These are phyloP conservation scores for Ariopsis seemanni DNA, from an alignment of 2,113 vertebrate genomes.

Conservation along the genomic window DNA sequence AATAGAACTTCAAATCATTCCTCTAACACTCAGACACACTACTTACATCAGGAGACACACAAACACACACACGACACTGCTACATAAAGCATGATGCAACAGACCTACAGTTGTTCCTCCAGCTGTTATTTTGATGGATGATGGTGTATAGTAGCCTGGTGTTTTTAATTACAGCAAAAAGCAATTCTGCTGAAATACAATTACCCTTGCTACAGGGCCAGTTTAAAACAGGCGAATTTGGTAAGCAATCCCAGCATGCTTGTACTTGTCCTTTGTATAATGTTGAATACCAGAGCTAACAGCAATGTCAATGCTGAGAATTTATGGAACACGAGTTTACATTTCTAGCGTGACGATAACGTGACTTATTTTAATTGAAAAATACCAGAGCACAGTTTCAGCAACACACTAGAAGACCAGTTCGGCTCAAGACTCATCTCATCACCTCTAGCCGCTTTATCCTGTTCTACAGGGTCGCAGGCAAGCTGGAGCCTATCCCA, in stretches of 20 bases:
- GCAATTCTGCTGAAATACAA: slow-evolving; percentile 13
- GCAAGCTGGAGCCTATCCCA: too few species aligned
- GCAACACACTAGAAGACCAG: not conserved
- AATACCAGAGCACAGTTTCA: not conserved
- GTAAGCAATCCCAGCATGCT: not conserved
- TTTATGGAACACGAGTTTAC: slow-evolving; percentile 6
- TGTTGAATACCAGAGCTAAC: not conserved
- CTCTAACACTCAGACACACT: not conserved
- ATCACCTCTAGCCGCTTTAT: too few species aligned
- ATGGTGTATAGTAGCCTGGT: not conserved
- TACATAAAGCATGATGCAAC: not conserved
- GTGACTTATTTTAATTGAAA: not conserved
- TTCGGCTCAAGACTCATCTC: too few species aligned
- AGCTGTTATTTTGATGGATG: slow-evolving; percentile 17
- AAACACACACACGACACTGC: not conserved
- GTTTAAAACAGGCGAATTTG: slow-evolving; percentile 7
- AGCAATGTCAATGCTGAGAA: not conserved
- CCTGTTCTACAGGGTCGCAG: too few species aligned
- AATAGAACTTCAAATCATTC: slow-evolving; percentile 42
- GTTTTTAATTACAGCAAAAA: slow-evolving; percentile 35
- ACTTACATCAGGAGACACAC: slow-evolving; percentile 18
- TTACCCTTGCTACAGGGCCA: slow-evolving; percentile 5
- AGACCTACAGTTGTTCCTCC: slow-evolving; percentile 4
- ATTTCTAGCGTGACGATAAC: not conserved
- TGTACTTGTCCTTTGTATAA: slow-evolving; percentile 19